A percentile compares a stretch with the other conserved stretches of the same genome.
phyloP scores from a whole-genome alignment of 2,888 invertebrate species.

The Sphaeridia pumilis region DNA sequence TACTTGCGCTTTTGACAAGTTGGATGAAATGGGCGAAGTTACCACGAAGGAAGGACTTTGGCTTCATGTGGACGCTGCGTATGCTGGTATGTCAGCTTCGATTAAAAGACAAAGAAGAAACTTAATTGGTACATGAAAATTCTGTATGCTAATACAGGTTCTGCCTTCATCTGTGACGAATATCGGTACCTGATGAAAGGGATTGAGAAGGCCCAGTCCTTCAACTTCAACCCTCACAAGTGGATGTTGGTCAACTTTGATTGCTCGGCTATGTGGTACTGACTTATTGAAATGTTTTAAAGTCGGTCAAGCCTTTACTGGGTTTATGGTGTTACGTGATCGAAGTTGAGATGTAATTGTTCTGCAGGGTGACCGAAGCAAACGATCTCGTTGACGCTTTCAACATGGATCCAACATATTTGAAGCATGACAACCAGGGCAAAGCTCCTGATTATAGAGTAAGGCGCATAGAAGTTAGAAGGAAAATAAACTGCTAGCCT shows the following conservation, averaged over 20 bases:
- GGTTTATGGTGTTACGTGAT: neutral
- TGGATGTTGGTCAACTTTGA: conserved; percentile 99
- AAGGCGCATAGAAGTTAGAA: too few relatives aligned
- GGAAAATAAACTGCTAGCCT: too few relatives aligned
- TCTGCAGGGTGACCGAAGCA: conserved; percentile 57
- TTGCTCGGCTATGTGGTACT: conserved; percentile 78
- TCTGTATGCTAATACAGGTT: conserved; percentile 47
- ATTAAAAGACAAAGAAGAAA: conserved; percentile 50
- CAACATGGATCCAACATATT: conserved; percentile 91
- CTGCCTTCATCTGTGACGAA: conserved; percentile 94
- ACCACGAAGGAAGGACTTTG: conserved; percentile 65
- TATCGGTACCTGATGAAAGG: conserved; percentile 81
- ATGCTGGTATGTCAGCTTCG: conserved; percentile 55
- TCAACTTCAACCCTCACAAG: conserved; percentile 98
- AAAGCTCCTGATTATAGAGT: conserved; percentile 80
- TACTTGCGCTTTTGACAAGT: conserved; percentile 84
- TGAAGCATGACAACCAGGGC: conserved; percentile 87
- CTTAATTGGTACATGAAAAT: conserved; percentile 50
- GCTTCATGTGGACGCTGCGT: conserved; percentile 95
- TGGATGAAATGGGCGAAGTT: conserved; percentile 84
- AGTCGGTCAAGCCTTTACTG: neutral
- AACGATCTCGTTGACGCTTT: conserved; percentile 86
- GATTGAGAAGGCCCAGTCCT: conserved; percentile 80
- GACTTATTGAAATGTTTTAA: neutral
- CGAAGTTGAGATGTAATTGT: too few relatives aligned